Base-by-base conservation (phyloP, 1,140 invertebrate genomes). In the Diorhabda carinulata region DNA sequence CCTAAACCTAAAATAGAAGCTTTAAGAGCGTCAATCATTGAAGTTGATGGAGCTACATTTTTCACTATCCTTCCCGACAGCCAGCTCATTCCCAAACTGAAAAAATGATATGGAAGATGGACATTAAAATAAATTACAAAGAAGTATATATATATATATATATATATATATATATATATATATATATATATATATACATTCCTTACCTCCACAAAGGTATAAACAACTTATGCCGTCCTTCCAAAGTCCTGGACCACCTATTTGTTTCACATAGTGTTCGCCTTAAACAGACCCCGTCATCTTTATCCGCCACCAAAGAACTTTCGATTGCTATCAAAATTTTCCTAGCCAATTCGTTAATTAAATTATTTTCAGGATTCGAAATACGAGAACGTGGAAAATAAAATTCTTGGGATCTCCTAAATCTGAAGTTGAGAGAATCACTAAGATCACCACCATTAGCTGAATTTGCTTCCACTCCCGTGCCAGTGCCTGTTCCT, bases 171-270 rank as follows among this genome's bases (percentile, higher is more conserved):
- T 25, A 25, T 25, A 9, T 6, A 52, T 8, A 47, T 5, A 47
- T 47, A 47, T 47, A 47, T 47, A 52, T 7, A 52, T 7, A 52
- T 52, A 4, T 52, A 52, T 52, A 4, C 5, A 40, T 58, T 63
- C 2, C 10, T 65, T 83, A 90, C 89, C 89, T 88, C 89, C 89
- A 90, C 61, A 90, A 80, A 8, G 90, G 89, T 60, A 90, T 77
- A 87, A 88, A 89, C 71, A 89, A 84, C 77, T 84, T 85, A 57
- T 84, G 85, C 7, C 79, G 82, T 57, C 85, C 83, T 0, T 76
- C 72, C 43, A 84, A 76, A 25, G 77, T 76, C 65, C 84, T 85
- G 0, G 87, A 87, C 67, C 82, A 84, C 67, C 81, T 86, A 76
- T 91, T 91, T 45, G 88, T 87, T 56, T 88, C 81, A 75, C 89